A percentile compares a stretch with the other conserved stretches of the same genome.
Conservation (phyloP, 2,888 invertebrate genomes). For the Drosophila neonasuta region DNA sequence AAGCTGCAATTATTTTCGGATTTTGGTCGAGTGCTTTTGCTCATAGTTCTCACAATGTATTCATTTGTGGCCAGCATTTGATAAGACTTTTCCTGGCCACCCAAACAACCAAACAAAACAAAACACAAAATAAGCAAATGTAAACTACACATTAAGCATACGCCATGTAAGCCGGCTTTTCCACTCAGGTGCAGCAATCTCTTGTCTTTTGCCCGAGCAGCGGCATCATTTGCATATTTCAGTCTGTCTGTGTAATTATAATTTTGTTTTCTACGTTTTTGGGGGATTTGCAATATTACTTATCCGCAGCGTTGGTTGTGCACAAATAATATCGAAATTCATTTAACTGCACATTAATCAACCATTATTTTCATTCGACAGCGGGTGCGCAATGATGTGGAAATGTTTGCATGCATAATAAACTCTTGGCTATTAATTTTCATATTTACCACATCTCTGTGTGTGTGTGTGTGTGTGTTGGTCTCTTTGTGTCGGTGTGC, state of each 20-base stretch:
- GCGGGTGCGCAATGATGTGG: slow-evolving; percentile 57
- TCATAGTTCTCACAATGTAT: not conserved
- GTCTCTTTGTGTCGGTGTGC: slow-evolving; percentile 5
- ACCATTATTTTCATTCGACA: slow-evolving; percentile 32
- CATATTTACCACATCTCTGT: slow-evolving; percentile 43
- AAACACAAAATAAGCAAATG: not conserved
- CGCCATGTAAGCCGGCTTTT: slow-evolving; percentile 18
- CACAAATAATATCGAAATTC: slow-evolving; percentile 41
- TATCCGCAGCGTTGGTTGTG: slow-evolving; percentile 37
- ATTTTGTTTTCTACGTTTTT: not conserved
- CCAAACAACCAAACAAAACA: not conserved
- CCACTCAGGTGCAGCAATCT: slow-evolving; percentile 1
- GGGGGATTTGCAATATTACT: slow-evolving; percentile 18
- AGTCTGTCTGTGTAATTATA: slow-evolving; percentile 14
- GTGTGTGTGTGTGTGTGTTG: slow-evolving; percentile 8
- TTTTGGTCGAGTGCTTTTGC: slow-evolving; percentile 26
- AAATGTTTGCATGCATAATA: slow-evolving; percentile 58
- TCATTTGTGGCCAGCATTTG: slow-evolving; percentile 16
- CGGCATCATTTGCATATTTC: not conserved
- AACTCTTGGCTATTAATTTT: slow-evolving; percentile 62
- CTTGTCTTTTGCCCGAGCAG: not conserved
- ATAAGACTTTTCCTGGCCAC: slow-evolving; percentile 23
- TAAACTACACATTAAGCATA: slow-evolving; percentile 28
- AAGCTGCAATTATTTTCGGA: slow-evolving; percentile 55
- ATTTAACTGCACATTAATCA: slow-evolving; percentile 65